Percentiles rank a stretch among this genome's conserved stretches.
Conservation (phyloP, 1,140 invertebrate genomes). For the Trachelipus rathkii region DNA sequence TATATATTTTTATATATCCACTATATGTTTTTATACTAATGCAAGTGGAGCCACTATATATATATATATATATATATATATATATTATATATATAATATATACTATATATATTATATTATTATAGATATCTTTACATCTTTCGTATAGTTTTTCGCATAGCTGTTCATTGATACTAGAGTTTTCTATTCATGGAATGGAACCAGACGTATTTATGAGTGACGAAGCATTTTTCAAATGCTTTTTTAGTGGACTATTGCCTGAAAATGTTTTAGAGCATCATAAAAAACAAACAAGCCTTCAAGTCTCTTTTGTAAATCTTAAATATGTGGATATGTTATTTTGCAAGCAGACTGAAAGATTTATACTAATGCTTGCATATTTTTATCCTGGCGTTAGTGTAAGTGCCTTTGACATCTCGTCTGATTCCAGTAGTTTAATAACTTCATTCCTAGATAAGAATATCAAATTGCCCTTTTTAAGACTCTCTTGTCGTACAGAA, state of each 20-base stretch:
- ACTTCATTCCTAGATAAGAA: neutral
- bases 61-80: too few species aligned
- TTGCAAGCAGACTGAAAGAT: neutral
- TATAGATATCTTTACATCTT: too few species aligned
- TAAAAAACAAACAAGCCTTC: neutral
- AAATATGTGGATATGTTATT: neutral
- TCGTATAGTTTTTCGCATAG: neutral
- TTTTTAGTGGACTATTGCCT: neutral
- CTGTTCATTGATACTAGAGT: neutral
- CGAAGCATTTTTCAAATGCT: neutral
- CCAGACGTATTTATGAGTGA: constrained; percentile 7
- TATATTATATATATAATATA: too few species aligned
- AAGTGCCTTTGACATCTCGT: neutral
- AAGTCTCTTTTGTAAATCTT: neutral
- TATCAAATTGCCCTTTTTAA: neutral
- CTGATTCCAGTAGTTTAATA: neutral
- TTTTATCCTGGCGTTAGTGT: neutral
- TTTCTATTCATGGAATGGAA: neutral
- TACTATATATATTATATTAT: too few species aligned
- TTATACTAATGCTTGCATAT: neutral
- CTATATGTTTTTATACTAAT: too few species aligned
- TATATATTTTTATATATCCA: too few species aligned
- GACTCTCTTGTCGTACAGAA: neutral
- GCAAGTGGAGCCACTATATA: too few species aligned
- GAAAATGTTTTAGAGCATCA: neutral